Evolutionary conservation across 2,888 invertebrate species (phyloP).

Genomic region (Dioctria linearis): DNA sequence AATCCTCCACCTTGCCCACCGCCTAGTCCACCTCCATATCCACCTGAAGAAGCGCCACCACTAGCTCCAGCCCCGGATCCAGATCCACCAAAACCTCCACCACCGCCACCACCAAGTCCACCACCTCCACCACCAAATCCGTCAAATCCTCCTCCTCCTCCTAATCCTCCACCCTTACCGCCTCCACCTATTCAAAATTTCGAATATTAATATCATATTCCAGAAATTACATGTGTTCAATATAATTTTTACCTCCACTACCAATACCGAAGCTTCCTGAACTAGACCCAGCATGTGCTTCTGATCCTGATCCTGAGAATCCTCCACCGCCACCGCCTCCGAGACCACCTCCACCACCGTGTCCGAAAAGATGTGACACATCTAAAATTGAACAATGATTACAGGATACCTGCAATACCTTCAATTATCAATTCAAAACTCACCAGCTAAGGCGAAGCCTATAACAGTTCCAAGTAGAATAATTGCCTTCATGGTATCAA

Average conservation of each 20-base stretch:
- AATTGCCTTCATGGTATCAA: conserved; percentile 30
- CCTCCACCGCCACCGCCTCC: conserved; percentile 1
- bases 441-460: conserved; percentile 24
- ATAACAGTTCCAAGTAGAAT: conserved; percentile 12
- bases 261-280: neutral
- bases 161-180: neutral
- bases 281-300: neutral
- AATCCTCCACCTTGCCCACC: neutral
- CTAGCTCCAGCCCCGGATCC: neutral
- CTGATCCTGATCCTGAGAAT: neutral
- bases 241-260: neutral
- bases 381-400: conserved; percentile 8
- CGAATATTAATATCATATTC: neutral
- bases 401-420: too few relatives aligned
- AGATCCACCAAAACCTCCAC: conserved; percentile 4
- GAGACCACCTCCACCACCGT: neutral
- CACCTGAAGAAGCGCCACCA: neutral
- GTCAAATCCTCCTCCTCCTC: neutral
- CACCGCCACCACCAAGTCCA: conserved; percentile 15
- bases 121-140: neutral
- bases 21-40: neutral
- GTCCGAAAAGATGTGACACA: conserved; percentile 6
- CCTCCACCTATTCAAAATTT: neutral
- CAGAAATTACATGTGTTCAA: neutral
- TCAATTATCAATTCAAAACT: neutral